phyloP scores from a whole-genome alignment of 2,797 vertebrate genomes.

The Chlorospingus semifuscus region DNA sequence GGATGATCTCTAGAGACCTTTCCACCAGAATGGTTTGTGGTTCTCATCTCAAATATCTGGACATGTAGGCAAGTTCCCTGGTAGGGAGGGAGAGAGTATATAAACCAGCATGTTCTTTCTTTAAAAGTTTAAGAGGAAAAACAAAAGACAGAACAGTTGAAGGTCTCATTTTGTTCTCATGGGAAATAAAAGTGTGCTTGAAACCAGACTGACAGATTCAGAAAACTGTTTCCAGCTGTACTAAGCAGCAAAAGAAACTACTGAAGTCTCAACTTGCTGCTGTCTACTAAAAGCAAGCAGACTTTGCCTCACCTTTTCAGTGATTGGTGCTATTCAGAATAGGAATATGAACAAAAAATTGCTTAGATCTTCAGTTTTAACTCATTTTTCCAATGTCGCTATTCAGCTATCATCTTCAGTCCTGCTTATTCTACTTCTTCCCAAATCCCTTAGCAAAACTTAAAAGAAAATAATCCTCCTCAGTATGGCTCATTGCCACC shows the following conservation, averaged over 20 bases:
- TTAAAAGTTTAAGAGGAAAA: neutral
- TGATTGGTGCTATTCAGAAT: neutral
- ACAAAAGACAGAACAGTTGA: neutral
- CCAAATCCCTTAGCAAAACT: neutral
- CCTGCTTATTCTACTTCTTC: neutral
- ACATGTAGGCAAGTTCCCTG: neutral
- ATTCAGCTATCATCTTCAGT: neutral
- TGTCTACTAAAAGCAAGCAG: neutral
- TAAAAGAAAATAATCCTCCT: slow-evolving; percentile 3
- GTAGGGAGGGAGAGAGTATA: neutral
- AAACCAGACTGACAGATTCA: neutral
- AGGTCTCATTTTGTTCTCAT: neutral
- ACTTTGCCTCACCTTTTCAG: neutral
- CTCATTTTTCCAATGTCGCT: neutral
- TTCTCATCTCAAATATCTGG: neutral
- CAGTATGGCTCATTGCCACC: neutral
- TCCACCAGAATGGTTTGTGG: neutral
- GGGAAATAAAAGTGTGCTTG: neutral
- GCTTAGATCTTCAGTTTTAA: neutral
- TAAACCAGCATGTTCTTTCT: neutral
- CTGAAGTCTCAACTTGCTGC: neutral
- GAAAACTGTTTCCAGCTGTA: neutral
- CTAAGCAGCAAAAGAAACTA: neutral
- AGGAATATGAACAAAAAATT: neutral
- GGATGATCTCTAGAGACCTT: neutral